Conservation (phyloP, 2,797 vertebrate species). For the Betta splendens region DNA sequence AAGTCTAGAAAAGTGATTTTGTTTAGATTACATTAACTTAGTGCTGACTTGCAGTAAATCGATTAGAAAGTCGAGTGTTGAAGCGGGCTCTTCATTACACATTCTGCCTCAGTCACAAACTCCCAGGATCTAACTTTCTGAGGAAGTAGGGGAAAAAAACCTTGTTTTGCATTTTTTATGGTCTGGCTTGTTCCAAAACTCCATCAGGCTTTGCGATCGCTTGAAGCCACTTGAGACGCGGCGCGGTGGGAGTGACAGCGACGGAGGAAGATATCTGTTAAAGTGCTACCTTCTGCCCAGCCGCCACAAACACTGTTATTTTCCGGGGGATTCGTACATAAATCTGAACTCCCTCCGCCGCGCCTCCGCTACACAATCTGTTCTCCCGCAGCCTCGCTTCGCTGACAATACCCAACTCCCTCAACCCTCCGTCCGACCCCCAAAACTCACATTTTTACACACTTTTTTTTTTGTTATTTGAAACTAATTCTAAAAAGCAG, state of each 20-base stretch:
- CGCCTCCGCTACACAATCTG: constrained; percentile 56
- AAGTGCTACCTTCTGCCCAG: constrained; percentile 36
- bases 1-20: constrained; percentile 35
- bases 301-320: constrained; percentile 20
- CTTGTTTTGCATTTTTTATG: constrained; percentile 47
- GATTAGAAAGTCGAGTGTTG: constrained; percentile 1
- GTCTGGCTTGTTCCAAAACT: constrained; percentile 44
- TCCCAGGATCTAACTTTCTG: constrained; percentile 4
- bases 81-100: constrained; percentile 23
- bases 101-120: constrained; percentile 1
- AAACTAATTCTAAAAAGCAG: constrained; percentile 74
- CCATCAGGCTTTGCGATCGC: constrained; percentile 45
- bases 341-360: constrained; percentile 56
- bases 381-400: constrained; percentile 51
- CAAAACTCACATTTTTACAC: constrained; percentile 42
- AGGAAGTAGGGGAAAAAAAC: constrained; percentile 7
- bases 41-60: constrained; percentile 29
- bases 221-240: constrained; percentile 30
- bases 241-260: background rate
- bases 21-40: constrained; percentile 30
- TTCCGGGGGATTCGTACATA: constrained; percentile 52
- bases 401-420: constrained; percentile 56
- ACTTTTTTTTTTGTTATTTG: constrained; percentile 73
- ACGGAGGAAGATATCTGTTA: constrained; percentile 36
- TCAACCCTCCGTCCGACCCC: constrained; percentile 30